Evolutionary conservation across 2,113 vertebrate genomes (phyloP).

Genomic region (Forbesichthys agassizii): DNA sequence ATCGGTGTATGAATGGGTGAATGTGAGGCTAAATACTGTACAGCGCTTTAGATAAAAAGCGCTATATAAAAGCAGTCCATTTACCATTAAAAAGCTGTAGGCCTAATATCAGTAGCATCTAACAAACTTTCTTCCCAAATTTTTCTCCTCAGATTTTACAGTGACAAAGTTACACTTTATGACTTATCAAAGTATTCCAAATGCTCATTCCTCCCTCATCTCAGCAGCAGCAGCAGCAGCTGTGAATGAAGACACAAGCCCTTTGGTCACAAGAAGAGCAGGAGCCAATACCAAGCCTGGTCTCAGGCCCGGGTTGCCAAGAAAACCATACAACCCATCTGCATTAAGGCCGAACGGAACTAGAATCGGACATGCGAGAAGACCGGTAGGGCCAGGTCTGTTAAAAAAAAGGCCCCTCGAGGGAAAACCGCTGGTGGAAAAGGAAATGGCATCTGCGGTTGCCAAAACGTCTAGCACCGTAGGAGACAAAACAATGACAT

Average conservation of each 20-base stretch:
- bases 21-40: no score
- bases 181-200: conserved; percentile 40
- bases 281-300: conserved; percentile 26
- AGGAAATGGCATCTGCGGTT: conserved; percentile 1
- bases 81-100: not conserved
- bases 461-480: conserved; percentile 4
- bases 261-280: conserved; percentile 26
- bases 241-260: conserved; percentile 28
- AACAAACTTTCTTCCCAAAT: conserved; percentile 33
- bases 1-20: no score
- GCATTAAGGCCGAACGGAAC: conserved; percentile 38
- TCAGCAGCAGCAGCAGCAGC: conserved; percentile 6
- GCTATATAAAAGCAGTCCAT: no score
- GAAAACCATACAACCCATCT: conserved; percentile 25
- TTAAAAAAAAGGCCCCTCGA: conserved; percentile 23
- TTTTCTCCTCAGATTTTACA: conserved; percentile 10
- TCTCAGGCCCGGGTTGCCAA: conserved; percentile 3
- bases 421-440: not conserved
- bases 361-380: conserved; percentile 23
- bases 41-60: no score
- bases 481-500: conserved; percentile 6
- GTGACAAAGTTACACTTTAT: not conserved
- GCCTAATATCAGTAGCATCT: conserved; percentile 9
- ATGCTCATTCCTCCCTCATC: conserved; percentile 41
- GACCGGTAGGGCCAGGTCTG: conserved; percentile 6